These are phyloP conservation scores for Leptonema lineaticorne DNA, from an alignment of 1,140 invertebrate species.

Conservation along the genomic window DNA sequence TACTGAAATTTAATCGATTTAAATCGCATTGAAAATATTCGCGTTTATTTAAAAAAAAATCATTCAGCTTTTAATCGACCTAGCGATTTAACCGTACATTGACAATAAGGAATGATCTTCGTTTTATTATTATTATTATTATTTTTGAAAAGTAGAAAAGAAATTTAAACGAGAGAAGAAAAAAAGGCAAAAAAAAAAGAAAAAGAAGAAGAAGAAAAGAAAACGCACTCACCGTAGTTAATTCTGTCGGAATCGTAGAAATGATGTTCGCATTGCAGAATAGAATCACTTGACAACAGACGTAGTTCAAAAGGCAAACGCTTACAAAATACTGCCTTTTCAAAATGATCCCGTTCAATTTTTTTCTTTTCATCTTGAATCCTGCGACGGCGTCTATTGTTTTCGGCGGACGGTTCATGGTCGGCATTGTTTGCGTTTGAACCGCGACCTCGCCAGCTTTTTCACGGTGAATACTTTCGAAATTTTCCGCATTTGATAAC, in stretches of 20 bases:
- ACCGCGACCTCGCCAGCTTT: neutral
- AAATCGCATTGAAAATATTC: too few relatives aligned
- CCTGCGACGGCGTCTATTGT: neutral
- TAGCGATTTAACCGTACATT: too few relatives aligned
- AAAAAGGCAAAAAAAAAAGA: neutral
- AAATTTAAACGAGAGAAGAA: neutral
- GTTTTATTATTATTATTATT: too few relatives aligned
- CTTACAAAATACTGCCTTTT: neutral
- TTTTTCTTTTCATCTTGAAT: slow-evolving; percentile 16
- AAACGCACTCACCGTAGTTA: neutral
- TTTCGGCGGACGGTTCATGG: neutral
- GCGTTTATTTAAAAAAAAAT: too few relatives aligned
- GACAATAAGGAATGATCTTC: too few relatives aligned
- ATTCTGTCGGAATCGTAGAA: neutral
- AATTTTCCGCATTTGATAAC: too few relatives aligned
- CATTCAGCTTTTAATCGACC: too few relatives aligned
- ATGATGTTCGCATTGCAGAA: neutral
- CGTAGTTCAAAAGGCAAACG: slow-evolving; percentile 11
- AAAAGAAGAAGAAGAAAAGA: neutral
- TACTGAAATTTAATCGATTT: too few relatives aligned
- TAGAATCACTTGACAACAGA: slow-evolving; percentile 3
- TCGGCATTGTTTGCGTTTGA: neutral
- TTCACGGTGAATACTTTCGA: too few relatives aligned
- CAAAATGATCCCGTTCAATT: neutral
- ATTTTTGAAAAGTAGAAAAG: too few relatives aligned